phyloP scores from a whole-genome alignment of 2,888 invertebrate species.

The Nemapogon koenigi region DNA sequence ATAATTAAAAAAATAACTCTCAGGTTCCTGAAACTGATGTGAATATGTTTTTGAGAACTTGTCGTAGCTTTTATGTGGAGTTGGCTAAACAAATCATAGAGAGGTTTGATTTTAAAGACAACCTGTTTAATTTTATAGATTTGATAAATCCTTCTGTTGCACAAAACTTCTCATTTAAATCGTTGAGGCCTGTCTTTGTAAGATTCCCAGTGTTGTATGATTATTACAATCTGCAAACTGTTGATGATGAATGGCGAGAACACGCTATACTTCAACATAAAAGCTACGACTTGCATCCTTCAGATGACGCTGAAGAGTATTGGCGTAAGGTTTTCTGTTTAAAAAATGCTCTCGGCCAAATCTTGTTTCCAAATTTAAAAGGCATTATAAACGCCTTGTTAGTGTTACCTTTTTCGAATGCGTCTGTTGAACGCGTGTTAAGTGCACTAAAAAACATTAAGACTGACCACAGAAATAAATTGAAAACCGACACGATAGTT shows the following conservation, averaged over 20 bases:
- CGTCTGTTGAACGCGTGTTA: not conserved
- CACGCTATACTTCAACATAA: constrained; percentile 1
- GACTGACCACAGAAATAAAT: too few species aligned
- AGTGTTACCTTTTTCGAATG: constrained; percentile 2
- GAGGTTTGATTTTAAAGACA: not conserved
- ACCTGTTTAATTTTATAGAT: not conserved
- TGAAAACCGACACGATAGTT: too few species aligned
- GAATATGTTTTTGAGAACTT: not conserved
- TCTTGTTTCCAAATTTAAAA: constrained; percentile 2
- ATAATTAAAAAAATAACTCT: not conserved
- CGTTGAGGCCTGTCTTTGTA: not conserved
- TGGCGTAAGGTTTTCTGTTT: not conserved
- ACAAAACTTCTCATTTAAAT: not conserved
- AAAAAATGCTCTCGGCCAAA: not conserved
- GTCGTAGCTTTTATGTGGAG: not conserved
- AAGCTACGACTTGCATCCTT: constrained; percentile 1
- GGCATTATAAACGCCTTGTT: not conserved
- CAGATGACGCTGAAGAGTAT: not conserved
- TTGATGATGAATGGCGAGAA: constrained; percentile 2
- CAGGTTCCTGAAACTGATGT: constrained; percentile 1
- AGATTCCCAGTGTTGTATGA: constrained; percentile 1
- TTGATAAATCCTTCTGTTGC: not conserved
- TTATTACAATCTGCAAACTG: not conserved
- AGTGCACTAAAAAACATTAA: not conserved
- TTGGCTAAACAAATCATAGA: not conserved